phyloP scores from a whole-genome alignment of 1,140 invertebrate genomes.

The Probaryconus sp. region DNA sequence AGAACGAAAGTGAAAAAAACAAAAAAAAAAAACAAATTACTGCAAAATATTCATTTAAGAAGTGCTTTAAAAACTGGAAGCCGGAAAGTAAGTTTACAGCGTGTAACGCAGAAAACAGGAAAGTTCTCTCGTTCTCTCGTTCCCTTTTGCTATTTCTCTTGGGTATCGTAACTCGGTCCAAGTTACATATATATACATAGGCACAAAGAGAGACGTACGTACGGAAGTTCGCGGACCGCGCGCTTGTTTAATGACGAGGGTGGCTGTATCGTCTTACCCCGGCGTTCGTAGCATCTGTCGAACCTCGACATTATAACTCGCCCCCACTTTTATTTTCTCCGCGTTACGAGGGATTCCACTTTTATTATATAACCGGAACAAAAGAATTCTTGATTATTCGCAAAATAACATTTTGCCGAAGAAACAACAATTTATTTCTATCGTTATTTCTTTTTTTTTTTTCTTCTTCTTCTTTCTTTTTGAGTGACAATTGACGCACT shows the following conservation, averaged over 20 bases:
- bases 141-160: conserved; percentile 8
- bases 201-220: conserved; percentile 12
- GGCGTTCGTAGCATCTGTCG: conserved; percentile 18
- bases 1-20: background rate
- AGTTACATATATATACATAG: conserved; percentile 2
- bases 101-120: conserved; percentile 1
- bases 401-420: no score
- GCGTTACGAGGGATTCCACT: background rate
- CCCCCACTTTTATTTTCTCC: conserved; percentile 7
- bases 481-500: background rate
- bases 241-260: conserved; percentile 20
- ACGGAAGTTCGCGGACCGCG: conserved; percentile 6
- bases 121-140: conserved; percentile 11
- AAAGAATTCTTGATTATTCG: no score
- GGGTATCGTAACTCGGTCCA: conserved; percentile 13
- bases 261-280: conserved; percentile 20
- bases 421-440: no score
- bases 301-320: conserved; percentile 12
- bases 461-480: background rate
- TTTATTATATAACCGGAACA: no score
- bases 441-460: no score
- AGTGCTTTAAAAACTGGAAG: background rate
- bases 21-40: no score
- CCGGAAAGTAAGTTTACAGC: background rate
- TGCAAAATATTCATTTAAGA: background rate